Evolutionary conservation across 1,140 invertebrate genomes (phyloP), one percentile per base, ranked within the genome.

Genomic region (Pseudomyrmex pallidus): DNA sequence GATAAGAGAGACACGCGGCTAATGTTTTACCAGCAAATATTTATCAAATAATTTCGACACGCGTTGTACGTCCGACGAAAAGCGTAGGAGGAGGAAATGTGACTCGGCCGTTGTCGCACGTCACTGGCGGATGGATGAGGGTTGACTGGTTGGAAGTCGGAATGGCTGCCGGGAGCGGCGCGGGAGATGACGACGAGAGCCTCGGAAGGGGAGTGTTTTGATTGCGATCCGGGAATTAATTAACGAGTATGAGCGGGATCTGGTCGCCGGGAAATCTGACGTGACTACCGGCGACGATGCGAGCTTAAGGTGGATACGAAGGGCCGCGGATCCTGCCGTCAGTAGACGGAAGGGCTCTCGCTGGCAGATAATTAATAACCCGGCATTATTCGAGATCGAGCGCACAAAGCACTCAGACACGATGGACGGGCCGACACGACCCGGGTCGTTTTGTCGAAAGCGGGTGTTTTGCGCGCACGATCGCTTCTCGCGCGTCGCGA

Each of bases 141-240:
- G 83, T 84, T 85, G 83, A 85, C 50, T 68, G 74, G 52, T 35
- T 48, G 56, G 54, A 70, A 72, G 56, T 64, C 35, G 56, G 54
- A 59, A 70, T 35, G 62, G 77, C 57, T 64, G 76, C 25, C 48
- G 66, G 63, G 35, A 50, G 57, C 52, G 59, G 35, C 56, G 57
- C 52, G 54, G 72, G 54, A 68, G 74, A 67, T 70, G 76, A 80
- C 74, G 61, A 73, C 54, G 59, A 77, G 83, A 76, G 83, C 80
- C 87, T 59, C 35, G 35, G 35, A 35, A 35, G 62, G 84, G 74
- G 86, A 82, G 84, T 86, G 83, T 88, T 91, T 90, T 90, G 86
- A 91, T 90, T 90, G 90, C 87, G 90, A 90, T 91, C 66, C 90
- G 59, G 84, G 90, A 91, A 92, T 92, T 91, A 91, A 92, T 92